Percentiles rank a stretch among this genome's conserved stretches.
phyloP scores from a whole-genome alignment of 2,888 invertebrate species.

The Sinhomidia bicolor region DNA sequence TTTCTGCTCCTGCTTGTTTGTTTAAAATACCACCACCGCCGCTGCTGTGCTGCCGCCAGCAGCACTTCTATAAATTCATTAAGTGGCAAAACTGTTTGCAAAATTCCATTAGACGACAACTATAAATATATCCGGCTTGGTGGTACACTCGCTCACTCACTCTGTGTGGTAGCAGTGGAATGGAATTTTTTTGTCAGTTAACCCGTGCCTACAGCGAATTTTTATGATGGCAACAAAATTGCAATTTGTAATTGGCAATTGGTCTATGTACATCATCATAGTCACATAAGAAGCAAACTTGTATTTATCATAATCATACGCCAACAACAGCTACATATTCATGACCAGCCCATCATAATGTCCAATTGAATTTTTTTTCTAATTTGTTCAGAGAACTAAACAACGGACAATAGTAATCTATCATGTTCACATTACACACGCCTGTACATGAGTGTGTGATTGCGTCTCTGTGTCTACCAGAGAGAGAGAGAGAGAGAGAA shows the following conservation, averaged over 20 bases:
- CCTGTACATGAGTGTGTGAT: not conserved
- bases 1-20: not conserved
- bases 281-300: not conserved
- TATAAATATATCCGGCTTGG: conserved; percentile 42
- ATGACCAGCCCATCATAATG: conserved; percentile 42
- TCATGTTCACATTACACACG: conserved; percentile 1
- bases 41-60: no score
- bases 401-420: not conserved
- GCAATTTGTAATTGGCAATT: conserved; percentile 39
- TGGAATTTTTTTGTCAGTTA: conserved; percentile 14
- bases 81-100: conserved; percentile 4
- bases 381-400: not conserved
- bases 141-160: no score
- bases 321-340: not conserved
- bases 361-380: conserved; percentile 40
- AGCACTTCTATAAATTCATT: not conserved
- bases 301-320: conserved; percentile 26
- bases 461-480: not conserved
- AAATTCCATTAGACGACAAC: conserved; percentile 39
- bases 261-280: no score
- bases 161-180: no score
- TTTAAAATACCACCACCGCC: not conserved
- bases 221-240: conserved; percentile 32
- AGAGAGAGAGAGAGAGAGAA: no score
- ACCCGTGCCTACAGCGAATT: conserved; percentile 1